These are phyloP conservation scores for Periophthalmus modestus DNA, from an alignment of 2,113 vertebrate species.

Conservation along the genomic window DNA sequence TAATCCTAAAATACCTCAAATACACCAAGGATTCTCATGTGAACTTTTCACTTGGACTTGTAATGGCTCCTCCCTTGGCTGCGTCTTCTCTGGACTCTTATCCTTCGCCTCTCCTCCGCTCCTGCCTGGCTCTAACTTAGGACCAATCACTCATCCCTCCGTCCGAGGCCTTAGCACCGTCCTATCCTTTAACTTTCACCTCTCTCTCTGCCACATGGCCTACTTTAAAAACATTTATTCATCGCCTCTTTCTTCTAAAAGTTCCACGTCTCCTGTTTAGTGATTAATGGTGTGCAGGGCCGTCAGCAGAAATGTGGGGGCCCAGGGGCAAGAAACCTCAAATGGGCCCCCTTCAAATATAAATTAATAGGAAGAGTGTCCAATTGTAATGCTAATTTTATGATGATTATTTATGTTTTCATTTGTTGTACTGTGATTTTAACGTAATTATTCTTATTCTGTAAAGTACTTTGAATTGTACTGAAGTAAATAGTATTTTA, in stretches of 20 bases:
- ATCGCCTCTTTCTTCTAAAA: conserved; percentile 1
- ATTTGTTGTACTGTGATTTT: too few relatives aligned
- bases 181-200: conserved; percentile 26
- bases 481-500: too few relatives aligned
- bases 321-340: too few relatives aligned
- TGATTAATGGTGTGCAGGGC: neutral
- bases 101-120: conserved; percentile 14
- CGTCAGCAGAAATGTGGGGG: too few relatives aligned
- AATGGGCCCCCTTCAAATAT: too few relatives aligned
- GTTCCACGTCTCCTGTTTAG: neutral
- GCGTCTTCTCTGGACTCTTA: neutral
- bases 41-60: neutral
- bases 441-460: too few relatives aligned
- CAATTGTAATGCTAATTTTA: too few relatives aligned
- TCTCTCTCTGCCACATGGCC: conserved; percentile 13
- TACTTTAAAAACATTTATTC: conserved; percentile 14
- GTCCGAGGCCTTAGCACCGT: neutral
- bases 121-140: conserved; percentile 13
- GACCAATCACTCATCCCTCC: conserved; percentile 20
- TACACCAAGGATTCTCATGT: neutral
- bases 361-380: too few relatives aligned
- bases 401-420: too few relatives aligned
- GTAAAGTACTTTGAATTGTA: too few relatives aligned
- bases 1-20: neutral
- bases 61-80: conserved; percentile 1